A percentile compares a stretch with the other conserved stretches of the same genome.
Evolutionary conservation across 2,888 invertebrate species (phyloP).

Genomic region (Alsophila aescularia): DNA sequence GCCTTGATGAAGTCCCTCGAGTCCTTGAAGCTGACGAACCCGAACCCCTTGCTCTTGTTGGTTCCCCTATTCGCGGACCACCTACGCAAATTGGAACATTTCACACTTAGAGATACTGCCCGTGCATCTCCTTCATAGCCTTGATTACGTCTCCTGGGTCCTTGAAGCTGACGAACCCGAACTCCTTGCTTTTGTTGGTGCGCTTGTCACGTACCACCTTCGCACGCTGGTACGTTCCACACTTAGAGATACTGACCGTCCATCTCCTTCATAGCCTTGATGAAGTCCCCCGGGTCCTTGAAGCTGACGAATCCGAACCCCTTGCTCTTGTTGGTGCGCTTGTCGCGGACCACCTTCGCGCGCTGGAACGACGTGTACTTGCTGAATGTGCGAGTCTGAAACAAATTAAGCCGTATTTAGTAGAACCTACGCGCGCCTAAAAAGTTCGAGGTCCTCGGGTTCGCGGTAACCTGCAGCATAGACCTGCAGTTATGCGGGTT

Average conservation of each 20-base stretch:
- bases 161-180: too few relatives aligned
- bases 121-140: too few relatives aligned
- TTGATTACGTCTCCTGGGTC: too few relatives aligned
- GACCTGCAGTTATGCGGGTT: too few relatives aligned
- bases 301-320: constrained; percentile 99
- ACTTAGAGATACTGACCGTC: constrained; percentile 88
- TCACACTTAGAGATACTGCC: too few relatives aligned
- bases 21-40: constrained; percentile 99
- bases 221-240: too few relatives aligned
- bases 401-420: background rate
- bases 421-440: too few relatives aligned
- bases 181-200: too few relatives aligned
- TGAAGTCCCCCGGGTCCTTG: constrained; percentile 98
- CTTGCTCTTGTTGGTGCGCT: constrained; percentile 98
- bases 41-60: constrained; percentile 99
- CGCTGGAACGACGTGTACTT: constrained; percentile 96
- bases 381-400: constrained; percentile 94
- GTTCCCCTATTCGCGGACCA: constrained; percentile 97
- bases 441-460: too few relatives aligned
- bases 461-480: too few relatives aligned
- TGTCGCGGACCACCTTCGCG: constrained; percentile 98
- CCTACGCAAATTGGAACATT: too few relatives aligned
- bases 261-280: constrained; percentile 99
- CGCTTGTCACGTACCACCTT: too few relatives aligned
- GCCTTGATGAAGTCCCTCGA: constrained; percentile 98